Evolutionary conservation across 1,140 invertebrate species (phyloP), one percentile per base, ranked within the genome.

Genomic region (Leguminivora glycinivorella): DNA sequence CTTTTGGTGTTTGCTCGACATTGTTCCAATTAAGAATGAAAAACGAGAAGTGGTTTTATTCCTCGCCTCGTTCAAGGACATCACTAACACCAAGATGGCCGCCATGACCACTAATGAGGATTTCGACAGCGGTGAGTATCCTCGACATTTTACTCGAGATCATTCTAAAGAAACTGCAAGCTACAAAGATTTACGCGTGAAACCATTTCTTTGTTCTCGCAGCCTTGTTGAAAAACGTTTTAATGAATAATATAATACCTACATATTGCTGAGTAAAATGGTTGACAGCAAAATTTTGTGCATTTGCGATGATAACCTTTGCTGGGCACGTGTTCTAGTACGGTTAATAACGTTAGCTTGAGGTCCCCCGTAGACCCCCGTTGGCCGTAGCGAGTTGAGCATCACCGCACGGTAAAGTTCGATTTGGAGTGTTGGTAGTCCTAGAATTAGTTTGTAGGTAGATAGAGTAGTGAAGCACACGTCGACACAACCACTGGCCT

Each of bases 1-100:
- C 34, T 99, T 99, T 90, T 98, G 97, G 96, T 99, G 98, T 91
- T 93, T 99, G 72, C 94, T 99, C 91, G 98, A 99, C 92, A 98
- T 99, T 87, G 98, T 99, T 47, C 98, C 98, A 81, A 99, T 99
- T 92, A 99, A 99, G 93, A 99, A 99, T 94, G 98, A 99, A 87
- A 99, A 99, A 90, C 94, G 97, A 72, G 97, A 99, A 93, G 98
- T 99, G 77, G 98, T 99, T 0, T 93, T 99, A 69, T 99, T 98
- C 84, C 93, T 99, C 79, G 98, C 97, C 60, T 99, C 98, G 0
- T 98, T 98, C 93, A 99, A 99, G 92, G 98, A 99, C 90, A 98
- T 99, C 88, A 98, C 97, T 25, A 95, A 96, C 84, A 97, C 96
- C 70, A 98, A 98, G 91, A 96, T 96, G 94, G 94, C 94, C 72